Evolutionary conservation across 2,797 vertebrate species (phyloP).

Genomic region (Anabacerthia variegaticeps): DNA sequence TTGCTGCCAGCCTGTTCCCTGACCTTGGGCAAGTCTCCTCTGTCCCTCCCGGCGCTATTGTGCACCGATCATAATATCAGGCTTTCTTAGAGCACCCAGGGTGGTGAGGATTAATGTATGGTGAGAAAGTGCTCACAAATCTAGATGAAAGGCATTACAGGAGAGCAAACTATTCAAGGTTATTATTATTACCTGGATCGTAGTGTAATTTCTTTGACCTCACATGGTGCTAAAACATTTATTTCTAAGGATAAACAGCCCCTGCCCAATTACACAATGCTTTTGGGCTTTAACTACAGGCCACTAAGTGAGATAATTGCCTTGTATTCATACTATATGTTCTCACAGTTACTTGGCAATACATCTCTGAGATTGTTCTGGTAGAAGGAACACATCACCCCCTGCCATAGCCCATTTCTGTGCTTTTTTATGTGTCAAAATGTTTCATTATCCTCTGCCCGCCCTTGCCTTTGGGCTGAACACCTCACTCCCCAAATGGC

Average conservation of each 20-base stretch:
- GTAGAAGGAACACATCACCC: conserved; percentile 54
- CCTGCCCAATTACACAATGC: conserved; percentile 67
- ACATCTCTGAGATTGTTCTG: conserved; percentile 38
- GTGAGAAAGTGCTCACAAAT: conserved; percentile 58
- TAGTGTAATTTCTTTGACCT: conserved; percentile 59
- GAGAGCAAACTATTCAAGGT: conserved; percentile 55
- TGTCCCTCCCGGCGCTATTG: neutral
- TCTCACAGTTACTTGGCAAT: conserved; percentile 64
- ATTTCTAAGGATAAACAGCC: conserved; percentile 53
- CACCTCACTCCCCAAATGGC: neutral
- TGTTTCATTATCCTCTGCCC: conserved; percentile 36
- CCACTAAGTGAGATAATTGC: conserved; percentile 70
- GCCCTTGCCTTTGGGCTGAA: neutral
- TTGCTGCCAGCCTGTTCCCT: neutral
- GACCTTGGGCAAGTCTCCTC: conserved; percentile 35
- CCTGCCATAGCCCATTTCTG: conserved; percentile 20
- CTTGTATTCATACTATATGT: conserved; percentile 50
- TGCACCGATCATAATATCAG: conserved; percentile 12
- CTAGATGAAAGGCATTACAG: conserved; percentile 51
- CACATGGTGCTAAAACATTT: conserved; percentile 60
- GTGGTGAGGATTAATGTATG: conserved; percentile 55
- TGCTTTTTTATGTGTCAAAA: conserved; percentile 45
- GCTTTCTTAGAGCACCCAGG: neutral
- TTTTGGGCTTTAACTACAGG: conserved; percentile 61
- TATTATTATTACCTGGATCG: conserved; percentile 65